A percentile compares a stretch with the other conserved stretches of the same genome.
These are phyloP conservation scores for Leptinotarsa juncta DNA, from an alignment of 2,888 invertebrate genomes.

Conservation along the genomic window DNA sequence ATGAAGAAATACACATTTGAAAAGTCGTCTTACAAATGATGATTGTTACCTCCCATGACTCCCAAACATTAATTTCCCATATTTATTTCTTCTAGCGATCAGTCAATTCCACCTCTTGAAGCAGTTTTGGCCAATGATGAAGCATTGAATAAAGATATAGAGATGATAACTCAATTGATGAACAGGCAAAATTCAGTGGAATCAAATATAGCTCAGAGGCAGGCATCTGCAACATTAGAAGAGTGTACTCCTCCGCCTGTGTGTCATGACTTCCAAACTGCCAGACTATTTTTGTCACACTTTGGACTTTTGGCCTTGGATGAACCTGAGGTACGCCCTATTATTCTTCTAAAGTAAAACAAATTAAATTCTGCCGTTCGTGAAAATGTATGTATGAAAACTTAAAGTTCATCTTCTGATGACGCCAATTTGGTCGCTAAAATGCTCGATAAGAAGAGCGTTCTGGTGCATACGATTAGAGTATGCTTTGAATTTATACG, in stretches of 20 bases:
- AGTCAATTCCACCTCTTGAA: conserved; percentile 90
- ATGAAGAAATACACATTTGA: no score
- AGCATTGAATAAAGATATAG: conserved; percentile 66
- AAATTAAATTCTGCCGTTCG: no score
- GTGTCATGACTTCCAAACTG: conserved; percentile 94
- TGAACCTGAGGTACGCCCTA: conserved; percentile 55
- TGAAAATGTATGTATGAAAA: no score
- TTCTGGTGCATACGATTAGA: no score
- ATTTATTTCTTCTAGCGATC: conserved; percentile 73
- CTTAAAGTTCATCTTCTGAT: no score
- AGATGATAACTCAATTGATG: conserved; percentile 78
- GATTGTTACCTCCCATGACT: no score
- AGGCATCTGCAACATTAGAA: conserved; percentile 61
- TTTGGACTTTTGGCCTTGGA: conserved; percentile 88
- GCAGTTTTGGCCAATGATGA: conserved; percentile 75
- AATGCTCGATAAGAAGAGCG: no score
- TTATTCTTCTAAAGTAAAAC: background rate
- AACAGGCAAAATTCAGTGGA: conserved; percentile 74
- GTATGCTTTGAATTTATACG: no score
- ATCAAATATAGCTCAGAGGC: conserved; percentile 54
- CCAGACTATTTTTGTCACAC: conserved; percentile 93
- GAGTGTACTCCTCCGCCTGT: conserved; percentile 85
- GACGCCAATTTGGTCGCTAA: no score
- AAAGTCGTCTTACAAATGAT: no score
- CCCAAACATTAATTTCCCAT: background rate